A percentile compares a stretch with the other conserved stretches of the same genome.
Evolutionary conservation across 1,140 invertebrate species (phyloP).

Genomic region (Metopolophium dirhodum): DNA sequence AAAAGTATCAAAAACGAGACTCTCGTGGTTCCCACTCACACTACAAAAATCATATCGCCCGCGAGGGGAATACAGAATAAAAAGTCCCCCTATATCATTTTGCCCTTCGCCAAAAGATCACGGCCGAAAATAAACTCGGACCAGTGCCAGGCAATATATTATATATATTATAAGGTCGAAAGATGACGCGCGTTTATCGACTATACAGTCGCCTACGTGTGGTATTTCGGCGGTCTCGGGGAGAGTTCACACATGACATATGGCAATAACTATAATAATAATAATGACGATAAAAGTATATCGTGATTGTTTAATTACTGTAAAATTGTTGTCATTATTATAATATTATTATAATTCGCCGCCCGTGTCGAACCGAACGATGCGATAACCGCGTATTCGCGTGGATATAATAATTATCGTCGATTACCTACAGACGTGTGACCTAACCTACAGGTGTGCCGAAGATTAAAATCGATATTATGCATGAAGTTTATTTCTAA

Average conservation of each 20-base stretch:
- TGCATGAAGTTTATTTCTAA: background rate
- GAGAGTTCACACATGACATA: background rate
- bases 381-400: background rate
- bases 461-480: conserved; percentile 18
- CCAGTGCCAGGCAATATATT: background rate
- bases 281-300: background rate
- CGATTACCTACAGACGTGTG: no score
- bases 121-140: conserved; percentile 44
- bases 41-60: background rate
- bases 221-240: background rate
- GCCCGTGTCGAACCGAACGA: background rate
- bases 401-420: background rate
- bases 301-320: background rate
- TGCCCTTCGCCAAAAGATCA: conserved; percentile 38
- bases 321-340: background rate
- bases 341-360: background rate
- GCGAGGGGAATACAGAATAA: background rate
- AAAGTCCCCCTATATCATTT: background rate
- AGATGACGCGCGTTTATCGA: background rate
- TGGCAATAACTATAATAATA: background rate
- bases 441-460: background rate
- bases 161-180: conserved; percentile 13
- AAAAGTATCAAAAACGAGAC: background rate
- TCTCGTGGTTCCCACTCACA: background rate
- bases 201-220: conserved; percentile 16